A percentile compares a stretch with the other conserved stretches of the same genome.
Conservation (phyloP, 2,797 vertebrate genomes). For the Austrolebias charrua region DNA sequence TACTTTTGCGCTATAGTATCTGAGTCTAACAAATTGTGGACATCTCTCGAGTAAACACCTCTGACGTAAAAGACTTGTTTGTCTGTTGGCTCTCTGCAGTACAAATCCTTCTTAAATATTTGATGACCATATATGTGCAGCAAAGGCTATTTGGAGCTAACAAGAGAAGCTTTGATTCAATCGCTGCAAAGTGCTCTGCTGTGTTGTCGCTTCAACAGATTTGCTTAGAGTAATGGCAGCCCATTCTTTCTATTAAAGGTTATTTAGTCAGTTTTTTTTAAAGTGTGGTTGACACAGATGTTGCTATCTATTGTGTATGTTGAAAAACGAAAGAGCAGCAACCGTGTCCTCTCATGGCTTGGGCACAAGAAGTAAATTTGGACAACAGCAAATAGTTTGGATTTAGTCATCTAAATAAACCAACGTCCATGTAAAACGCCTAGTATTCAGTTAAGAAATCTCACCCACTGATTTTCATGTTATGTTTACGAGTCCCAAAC, state of each 20-base stretch:
- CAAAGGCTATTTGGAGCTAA: slow-evolving; percentile 36
- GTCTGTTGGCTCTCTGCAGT: slow-evolving; percentile 22
- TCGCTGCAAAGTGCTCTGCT: slow-evolving; percentile 33
- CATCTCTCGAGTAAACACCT: slow-evolving; percentile 10
- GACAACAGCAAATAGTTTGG: neutral
- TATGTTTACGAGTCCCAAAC: too few species aligned
- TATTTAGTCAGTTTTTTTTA: neutral
- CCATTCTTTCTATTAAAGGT: neutral
- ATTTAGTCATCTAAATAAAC: neutral
- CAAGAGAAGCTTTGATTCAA: slow-evolving; percentile 26
- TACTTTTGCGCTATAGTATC: neutral
- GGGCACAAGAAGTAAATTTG: too few species aligned
- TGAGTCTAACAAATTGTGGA: slow-evolving; percentile 5
- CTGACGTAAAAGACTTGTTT: slow-evolving; percentile 23
- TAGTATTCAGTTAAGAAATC: too few species aligned
- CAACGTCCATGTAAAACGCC: neutral
- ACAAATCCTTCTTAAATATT: slow-evolving; percentile 46
- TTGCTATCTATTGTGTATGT: neutral
- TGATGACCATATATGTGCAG: slow-evolving; percentile 42
- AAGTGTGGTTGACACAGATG: neutral
- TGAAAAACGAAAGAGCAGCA: neutral
- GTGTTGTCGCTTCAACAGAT: slow-evolving; percentile 8
- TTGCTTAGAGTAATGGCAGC: slow-evolving; percentile 3
- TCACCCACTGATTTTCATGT: too few species aligned
- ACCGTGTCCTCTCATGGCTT: too few species aligned